Percentiles rank a stretch among this genome's conserved stretches.
Conservation (phyloP, 1,140 invertebrate genomes). For the Cephus cinctus region DNA sequence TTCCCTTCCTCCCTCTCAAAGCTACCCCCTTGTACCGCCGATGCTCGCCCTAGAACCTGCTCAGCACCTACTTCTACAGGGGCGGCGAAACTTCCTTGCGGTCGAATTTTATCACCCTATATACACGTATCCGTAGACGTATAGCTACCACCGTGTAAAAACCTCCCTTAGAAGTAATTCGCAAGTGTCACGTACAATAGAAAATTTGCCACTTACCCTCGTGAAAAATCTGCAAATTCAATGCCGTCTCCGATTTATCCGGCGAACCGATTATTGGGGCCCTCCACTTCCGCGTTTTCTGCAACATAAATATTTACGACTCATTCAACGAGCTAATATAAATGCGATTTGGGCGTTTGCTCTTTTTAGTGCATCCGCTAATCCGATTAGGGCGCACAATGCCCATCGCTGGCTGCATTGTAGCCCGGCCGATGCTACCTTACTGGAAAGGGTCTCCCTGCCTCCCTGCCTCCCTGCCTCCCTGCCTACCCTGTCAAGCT, state of each 20-base stretch:
- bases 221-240: not conserved
- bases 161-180: too few species aligned
- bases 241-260: constrained; percentile 17
- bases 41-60: not conserved
- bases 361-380: constrained; percentile 51
- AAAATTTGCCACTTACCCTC: not conserved
- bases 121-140: not conserved
- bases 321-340: constrained; percentile 57
- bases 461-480: too few species aligned
- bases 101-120: not conserved
- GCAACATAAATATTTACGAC: constrained; percentile 57
- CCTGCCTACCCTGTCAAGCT: too few species aligned
- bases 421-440: constrained; percentile 3
- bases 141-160: too few species aligned
- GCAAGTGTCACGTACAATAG: too few species aligned
- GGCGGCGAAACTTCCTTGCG: not conserved
- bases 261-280: constrained; percentile 48
- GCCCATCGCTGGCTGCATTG: constrained; percentile 4
- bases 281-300: constrained; percentile 21
- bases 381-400: constrained; percentile 40
- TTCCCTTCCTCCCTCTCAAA: not conserved
- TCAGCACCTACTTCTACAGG: not conserved
- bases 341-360: constrained; percentile 57
- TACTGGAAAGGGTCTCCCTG: too few species aligned
- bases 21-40: not conserved